These are phyloP conservation scores for Manacus vitellinus DNA, from an alignment of 2,113 vertebrate genomes.

Conservation along the genomic window DNA sequence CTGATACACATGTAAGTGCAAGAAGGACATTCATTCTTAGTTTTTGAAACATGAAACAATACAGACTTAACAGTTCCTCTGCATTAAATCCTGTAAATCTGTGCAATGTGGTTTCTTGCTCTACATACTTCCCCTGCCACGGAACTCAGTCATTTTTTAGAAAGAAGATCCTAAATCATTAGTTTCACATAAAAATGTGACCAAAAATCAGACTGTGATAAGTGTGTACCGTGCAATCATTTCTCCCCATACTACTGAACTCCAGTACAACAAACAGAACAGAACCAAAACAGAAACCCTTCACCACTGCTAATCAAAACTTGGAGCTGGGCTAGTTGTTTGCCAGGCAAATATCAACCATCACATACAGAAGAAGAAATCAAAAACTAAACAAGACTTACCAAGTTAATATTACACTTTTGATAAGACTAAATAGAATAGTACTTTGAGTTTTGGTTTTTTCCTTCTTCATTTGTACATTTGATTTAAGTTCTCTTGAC, in stretches of 20 bases:
- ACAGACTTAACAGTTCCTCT: background rate
- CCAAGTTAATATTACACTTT: background rate
- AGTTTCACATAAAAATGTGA: fast-evolving
- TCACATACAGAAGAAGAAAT: background rate
- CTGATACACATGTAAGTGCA: fast-evolving
- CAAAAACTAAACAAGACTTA: background rate
- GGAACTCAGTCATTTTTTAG: background rate
- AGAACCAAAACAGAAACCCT: background rate
- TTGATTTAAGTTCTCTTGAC: background rate
- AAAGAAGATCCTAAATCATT: background rate
- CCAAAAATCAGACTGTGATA: background rate
- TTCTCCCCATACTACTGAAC: background rate
- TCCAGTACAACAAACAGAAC: background rate
- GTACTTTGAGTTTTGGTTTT: fast-evolving
- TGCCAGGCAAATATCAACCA: background rate
- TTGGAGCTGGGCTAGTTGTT: background rate
- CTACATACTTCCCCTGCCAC: background rate
- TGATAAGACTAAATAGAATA: background rate
- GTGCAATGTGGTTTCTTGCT: background rate
- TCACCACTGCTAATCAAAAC: background rate
- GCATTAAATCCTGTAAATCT: background rate
- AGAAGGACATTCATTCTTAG: background rate
- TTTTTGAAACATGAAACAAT: background rate
- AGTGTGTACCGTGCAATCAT: background rate
- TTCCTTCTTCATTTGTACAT: background rate